Conservation (phyloP, 2,888 invertebrate genomes). For the Crematogaster levior region DNA sequence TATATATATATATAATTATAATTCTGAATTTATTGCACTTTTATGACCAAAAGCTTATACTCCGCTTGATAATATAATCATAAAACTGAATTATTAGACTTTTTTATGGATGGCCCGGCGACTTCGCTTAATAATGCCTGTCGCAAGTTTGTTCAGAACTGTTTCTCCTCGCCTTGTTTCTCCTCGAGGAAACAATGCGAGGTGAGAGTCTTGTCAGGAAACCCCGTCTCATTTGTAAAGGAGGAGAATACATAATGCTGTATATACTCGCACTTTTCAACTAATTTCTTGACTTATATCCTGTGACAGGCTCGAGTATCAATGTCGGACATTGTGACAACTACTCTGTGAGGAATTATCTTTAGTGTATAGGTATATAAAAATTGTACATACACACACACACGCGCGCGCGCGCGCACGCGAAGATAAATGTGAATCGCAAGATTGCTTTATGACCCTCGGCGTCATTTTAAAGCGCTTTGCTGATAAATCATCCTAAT, state of each 20-base stretch:
- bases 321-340: conserved; percentile 22
- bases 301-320: conserved; percentile 16
- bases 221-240: conserved; percentile 31
- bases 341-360: conserved; percentile 14
- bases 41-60: conserved; percentile 66
- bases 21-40: conserved; percentile 72
- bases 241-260: not conserved
- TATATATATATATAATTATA: too few relatives aligned
- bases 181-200: conserved; percentile 15
- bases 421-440: conserved; percentile 12
- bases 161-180: conserved; percentile 41
- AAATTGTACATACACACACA: not conserved
- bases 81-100: conserved; percentile 8
- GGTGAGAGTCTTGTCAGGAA: conserved; percentile 29
- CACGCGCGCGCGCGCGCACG: too few relatives aligned
- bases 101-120: conserved; percentile 33
- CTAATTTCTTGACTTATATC: conserved; percentile 40
- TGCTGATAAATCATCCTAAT: not conserved
- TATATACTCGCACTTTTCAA: conserved; percentile 21
- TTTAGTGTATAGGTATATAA: conserved; percentile 7
- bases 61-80: conserved; percentile 49
- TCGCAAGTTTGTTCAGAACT: conserved; percentile 40
- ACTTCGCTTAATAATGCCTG: conserved; percentile 22
- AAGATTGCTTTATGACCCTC: not conserved
- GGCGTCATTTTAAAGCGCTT: not conserved